Percentiles rank a stretch among this genome's conserved stretches.
These are phyloP conservation scores for Amblyjoppa proteus DNA, from an alignment of 2,888 invertebrate species.

Conservation along the genomic window DNA sequence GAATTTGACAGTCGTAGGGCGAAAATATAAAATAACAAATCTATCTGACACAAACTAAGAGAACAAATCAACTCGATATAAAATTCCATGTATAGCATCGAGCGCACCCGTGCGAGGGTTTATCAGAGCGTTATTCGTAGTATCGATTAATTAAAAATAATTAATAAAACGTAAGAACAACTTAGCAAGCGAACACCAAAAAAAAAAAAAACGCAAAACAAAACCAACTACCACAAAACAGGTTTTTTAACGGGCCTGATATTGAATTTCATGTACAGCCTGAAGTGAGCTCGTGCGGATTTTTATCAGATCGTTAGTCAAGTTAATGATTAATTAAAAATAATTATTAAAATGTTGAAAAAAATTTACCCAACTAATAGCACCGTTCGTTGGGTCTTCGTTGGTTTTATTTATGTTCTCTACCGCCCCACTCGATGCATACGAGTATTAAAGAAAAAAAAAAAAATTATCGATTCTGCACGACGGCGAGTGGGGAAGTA, in stretches of 20 bases:
- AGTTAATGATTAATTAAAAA: slow-evolving; percentile 21
- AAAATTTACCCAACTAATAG: slow-evolving; percentile 15
- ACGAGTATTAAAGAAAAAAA: neutral
- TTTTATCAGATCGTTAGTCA: neutral
- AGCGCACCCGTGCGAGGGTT: no score
- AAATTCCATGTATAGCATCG: no score
- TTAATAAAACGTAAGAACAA: no score
- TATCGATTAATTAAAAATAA: no score
- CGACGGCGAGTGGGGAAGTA: neutral
- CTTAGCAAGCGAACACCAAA: no score
- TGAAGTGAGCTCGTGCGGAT: neutral
- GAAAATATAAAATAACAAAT: no score
- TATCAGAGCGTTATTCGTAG: no score
- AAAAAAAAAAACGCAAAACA: no score
- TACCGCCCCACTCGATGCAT: neutral
- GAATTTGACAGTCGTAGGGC: no score
- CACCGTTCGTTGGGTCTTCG: neutral
- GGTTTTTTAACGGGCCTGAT: neutral
- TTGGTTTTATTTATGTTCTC: slow-evolving; percentile 29
- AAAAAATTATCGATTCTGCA: slow-evolving; percentile 15
- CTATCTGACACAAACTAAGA: no score
- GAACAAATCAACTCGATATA: no score
- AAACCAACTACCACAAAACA: no score
- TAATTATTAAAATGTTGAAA: slow-evolving; percentile 34
- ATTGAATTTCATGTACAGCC: neutral